Evolutionary conservation across 2,888 invertebrate genomes (phyloP), one percentile per base, ranked within the genome.

Genomic region (Heliconius ethilla): DNA sequence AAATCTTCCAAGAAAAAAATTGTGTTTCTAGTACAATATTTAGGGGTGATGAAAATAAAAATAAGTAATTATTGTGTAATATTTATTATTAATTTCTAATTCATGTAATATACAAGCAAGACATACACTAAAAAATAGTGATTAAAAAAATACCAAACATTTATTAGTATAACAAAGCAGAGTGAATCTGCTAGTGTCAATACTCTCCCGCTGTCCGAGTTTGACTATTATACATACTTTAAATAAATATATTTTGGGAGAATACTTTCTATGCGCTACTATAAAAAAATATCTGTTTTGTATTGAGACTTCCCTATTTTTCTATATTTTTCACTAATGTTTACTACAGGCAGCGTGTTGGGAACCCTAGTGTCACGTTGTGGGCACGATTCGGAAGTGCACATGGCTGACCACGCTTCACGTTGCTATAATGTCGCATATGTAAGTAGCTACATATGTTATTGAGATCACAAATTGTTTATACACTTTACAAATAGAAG

Each of bases 351-450:
- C 55, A 55, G 3, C n/a, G n/a, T 66, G 29, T 37, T 70, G 82
- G 33, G 82, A 84, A 45, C 83, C 82, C 83, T 82, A 69, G 66
- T 27, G 82, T 85, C 84, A 85, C 85, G 85, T 85, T 83, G 83
- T 77, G 33, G 79, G 74, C 80, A 81, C 81, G 83, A 81, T 83
- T 83, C 79, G 79, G 78, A 77, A 80, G 59, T 79, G 85, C 85
- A 85, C 85, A 85, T 85, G 85, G 81, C 83, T 51, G 75, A 82
- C 80, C 85, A 84, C 82, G 85, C 81, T 81, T 84, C 85, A 85
- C 85, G 85, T 85, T 83, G 84, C 67, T 72, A 72, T 79, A 77
- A 76, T 70, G 70, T 67, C 74, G 72, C 40, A 15, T 40, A 40
- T 40, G 37, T 69, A 25, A 25, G 67, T 69, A 69, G 10, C 5